Evolutionary conservation across 2,797 vertebrate species (phyloP), one percentile per base, ranked within the genome.

Genomic region (Cyprinodon diabolis): DNA sequence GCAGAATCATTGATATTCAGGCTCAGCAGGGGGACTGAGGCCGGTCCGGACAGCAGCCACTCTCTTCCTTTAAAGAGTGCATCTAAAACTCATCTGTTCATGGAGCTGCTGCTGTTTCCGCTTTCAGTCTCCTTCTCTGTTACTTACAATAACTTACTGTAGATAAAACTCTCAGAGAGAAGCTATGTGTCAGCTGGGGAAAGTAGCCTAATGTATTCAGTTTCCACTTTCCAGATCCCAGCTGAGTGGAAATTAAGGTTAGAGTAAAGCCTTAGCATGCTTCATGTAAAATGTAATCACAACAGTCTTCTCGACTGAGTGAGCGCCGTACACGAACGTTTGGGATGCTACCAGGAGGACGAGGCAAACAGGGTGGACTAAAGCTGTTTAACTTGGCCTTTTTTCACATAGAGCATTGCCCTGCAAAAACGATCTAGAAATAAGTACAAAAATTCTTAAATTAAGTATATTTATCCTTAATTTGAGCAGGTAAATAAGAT

Each of bases 1-100:
- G 58, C 17, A 1, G 37, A 77, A 79, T 86, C 89, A 80, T 86
- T 86, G 81, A 88, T 83, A 88, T 89, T 90, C 87, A 86, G 55
- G 68, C 80, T 72, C 75, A 78, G 84, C 86, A 74, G 84, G 78
- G 73, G 35, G 74, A 55, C 80, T 47, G 77, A 79, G 83, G 84
- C 79, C 83, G 76, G 82, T 69, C 72, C 51, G 78, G 74, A 75
- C 79, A 65, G 76, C 86, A 77, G 75, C 13, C 58, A 63, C 83
- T 78, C 77, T 80, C 66, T 80, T 76, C 47, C 72, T 71, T 78
- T 72, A 45, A 55, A 66, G 66, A 19, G 55, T 69, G 56, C 54
- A 78, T 45, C 72, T 67, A 73, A 21, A 78, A 77, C 78, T 81
- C 78, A 67, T 79, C 69, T 73, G 57, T 37, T 30, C 76, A 75